Conservation (phyloP, 53 echinoderm and acorn worm genomes). For the Echinarachnius parma region DNA sequence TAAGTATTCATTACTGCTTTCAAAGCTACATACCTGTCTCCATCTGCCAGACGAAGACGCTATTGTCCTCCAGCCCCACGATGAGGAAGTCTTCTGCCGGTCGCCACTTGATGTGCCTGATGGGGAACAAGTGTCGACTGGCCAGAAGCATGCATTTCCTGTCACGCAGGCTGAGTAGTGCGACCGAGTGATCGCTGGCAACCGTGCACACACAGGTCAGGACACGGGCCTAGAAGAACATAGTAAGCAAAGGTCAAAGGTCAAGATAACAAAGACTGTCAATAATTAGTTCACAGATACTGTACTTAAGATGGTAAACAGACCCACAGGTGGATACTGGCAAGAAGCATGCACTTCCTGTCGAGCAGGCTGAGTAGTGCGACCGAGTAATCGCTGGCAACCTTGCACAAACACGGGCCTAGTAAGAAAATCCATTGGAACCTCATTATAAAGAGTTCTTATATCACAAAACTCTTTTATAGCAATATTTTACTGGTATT, state of each 20-base stretch:
- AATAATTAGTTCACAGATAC: too few species aligned
- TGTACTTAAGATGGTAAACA: too few species aligned
- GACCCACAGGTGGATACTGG: conserved; percentile 93
- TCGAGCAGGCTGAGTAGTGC: conserved; percentile 90
- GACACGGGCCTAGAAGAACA: conserved; percentile 70
- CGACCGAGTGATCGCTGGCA: conserved; percentile 97
- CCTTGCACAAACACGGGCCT: conserved; percentile 86
- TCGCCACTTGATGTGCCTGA: conserved; percentile 92
- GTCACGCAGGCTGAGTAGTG: conserved; percentile 87
- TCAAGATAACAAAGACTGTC: too few species aligned
- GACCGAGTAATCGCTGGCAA: conserved; percentile 97
- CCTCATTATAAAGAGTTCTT: too few species aligned
- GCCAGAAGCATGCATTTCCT: conserved; percentile 97
- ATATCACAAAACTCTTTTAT: too few species aligned
- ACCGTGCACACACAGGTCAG: conserved; percentile 89
- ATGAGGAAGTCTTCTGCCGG: conserved; percentile 95
- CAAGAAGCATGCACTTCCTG: conserved; percentile 94
- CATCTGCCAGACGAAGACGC: conserved; percentile 99
- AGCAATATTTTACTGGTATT: too few species aligned
- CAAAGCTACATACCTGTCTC: conserved; percentile 86
- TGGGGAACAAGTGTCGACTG: conserved; percentile 94
- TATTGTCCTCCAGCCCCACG: conserved; percentile 89
- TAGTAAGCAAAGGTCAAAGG: background rate
- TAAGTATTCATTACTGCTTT: background rate
- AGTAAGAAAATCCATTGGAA: too few species aligned